Conservation (phyloP, 2,113 vertebrate genomes). For the Lagenorhynchus albirostris region DNA sequence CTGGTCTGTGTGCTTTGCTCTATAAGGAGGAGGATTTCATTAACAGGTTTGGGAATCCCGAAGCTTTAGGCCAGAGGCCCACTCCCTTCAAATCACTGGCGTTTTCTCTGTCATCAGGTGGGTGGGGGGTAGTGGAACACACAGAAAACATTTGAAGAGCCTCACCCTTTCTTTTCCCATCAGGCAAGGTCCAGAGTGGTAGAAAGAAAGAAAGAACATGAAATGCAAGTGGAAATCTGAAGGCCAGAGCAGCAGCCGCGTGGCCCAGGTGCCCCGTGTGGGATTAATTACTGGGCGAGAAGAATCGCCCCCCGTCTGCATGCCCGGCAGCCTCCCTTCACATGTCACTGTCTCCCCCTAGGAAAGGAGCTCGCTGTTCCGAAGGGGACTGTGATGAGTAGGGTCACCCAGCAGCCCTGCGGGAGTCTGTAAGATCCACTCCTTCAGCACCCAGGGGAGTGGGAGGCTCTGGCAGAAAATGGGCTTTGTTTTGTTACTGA, state of each 20-base stretch:
- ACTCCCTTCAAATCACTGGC: not conserved
- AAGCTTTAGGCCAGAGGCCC: not conserved
- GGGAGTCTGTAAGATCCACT: not conserved
- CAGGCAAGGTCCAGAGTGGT: not conserved
- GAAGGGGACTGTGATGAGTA: not conserved
- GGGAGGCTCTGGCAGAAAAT: not conserved
- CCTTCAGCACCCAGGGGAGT: fast-evolving
- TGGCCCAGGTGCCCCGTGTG: not conserved
- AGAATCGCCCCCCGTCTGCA: fast-evolving
- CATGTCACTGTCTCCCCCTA: fast-evolving
- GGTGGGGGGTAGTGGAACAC: fast-evolving
- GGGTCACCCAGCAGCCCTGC: fast-evolving
- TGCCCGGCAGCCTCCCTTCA: fast-evolving
- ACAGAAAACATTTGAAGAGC: not conserved
- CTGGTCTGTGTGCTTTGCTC: not conserved
- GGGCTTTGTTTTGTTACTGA: slow-evolving; percentile 9
- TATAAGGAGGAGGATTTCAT: not conserved
- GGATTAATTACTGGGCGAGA: fast-evolving
- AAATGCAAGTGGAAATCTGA: fast-evolving
- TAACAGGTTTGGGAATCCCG: not conserved
- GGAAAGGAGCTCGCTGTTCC: no score
- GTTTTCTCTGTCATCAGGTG: not conserved
- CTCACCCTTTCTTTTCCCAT: not conserved
- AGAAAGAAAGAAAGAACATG: not conserved
- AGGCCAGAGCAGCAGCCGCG: not conserved